Evolutionary conservation across 1,140 invertebrate species (phyloP).

Genomic region (Cydia splendana): DNA sequence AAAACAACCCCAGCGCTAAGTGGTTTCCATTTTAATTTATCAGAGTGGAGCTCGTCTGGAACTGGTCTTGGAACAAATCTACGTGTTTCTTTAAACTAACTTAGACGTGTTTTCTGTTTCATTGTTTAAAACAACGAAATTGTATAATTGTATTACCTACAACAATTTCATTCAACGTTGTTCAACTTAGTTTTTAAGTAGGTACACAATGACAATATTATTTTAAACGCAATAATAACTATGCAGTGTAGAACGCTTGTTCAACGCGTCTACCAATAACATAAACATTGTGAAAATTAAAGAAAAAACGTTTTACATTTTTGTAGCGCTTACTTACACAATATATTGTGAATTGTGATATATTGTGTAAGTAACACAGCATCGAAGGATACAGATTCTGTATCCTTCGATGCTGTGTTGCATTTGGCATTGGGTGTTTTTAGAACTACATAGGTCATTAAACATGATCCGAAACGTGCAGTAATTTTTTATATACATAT

Average conservation of each 20-base stretch:
- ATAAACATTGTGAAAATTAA: constrained; percentile 29
- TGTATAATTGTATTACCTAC: neutral
- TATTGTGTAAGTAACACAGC: no score
- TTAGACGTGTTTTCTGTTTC: neutral
- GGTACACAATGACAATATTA: neutral
- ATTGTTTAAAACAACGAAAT: constrained; percentile 4
- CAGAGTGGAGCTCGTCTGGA: constrained; percentile 4
- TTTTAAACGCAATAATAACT: neutral
- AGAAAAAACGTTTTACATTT: constrained; percentile 19
- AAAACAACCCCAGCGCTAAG: constrained; percentile 3
- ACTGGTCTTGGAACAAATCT: neutral
- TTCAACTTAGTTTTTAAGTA: neutral
- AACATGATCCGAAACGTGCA: no score
- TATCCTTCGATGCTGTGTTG: neutral
- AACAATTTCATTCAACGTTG: neutral
- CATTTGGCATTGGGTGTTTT: neutral
- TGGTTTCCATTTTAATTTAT: constrained; percentile 17
- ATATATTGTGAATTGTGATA: no score
- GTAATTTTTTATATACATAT: no score
- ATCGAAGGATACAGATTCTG: no score
- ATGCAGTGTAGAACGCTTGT: neutral
- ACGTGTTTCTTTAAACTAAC: constrained; percentile 1
- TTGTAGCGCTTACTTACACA: neutral
- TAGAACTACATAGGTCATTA: no score
- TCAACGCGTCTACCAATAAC: neutral